Evolutionary conservation across 2,797 vertebrate genomes (phyloP).

Genomic region (Sebastes iracundus): DNA sequence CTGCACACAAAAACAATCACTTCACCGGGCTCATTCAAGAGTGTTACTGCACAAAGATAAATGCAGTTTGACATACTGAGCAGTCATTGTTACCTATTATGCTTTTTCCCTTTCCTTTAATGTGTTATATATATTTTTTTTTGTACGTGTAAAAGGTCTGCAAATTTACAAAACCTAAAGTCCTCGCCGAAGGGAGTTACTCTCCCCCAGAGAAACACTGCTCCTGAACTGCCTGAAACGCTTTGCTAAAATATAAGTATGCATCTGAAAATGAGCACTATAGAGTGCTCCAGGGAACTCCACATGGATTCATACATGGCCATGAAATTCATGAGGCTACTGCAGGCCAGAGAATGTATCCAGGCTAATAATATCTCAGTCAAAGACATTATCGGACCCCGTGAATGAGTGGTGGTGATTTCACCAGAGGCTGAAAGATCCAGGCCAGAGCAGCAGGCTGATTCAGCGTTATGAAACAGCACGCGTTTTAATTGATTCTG

Average conservation of each 20-base stretch:
- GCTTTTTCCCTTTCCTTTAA: too few species aligned
- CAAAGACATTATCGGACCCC: neutral
- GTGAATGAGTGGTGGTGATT: neutral
- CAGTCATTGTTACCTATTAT: too few species aligned
- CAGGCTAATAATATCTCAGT: constrained; percentile 2
- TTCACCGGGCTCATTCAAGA: too few species aligned
- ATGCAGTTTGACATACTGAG: neutral
- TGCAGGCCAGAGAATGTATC: neutral
- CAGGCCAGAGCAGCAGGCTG: neutral
- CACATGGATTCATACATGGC: neutral
- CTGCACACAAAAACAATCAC: neutral
- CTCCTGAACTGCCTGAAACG: too few species aligned
- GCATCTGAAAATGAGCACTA: too few species aligned
- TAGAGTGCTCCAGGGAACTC: too few species aligned
- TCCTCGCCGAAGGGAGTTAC: too few species aligned
- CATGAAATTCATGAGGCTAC: neutral
- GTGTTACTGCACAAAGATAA: neutral
- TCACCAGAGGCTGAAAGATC: neutral
- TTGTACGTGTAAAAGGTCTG: too few species aligned
- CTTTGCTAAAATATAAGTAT: too few species aligned
- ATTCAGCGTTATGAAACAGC: neutral
- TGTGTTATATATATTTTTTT: too few species aligned
- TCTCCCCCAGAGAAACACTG: too few species aligned
- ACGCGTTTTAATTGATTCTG: neutral
- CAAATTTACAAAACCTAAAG: too few species aligned